Evolutionary conservation across 2,888 invertebrate genomes (phyloP).

Genomic region (Chymomyza fuscimana): DNA sequence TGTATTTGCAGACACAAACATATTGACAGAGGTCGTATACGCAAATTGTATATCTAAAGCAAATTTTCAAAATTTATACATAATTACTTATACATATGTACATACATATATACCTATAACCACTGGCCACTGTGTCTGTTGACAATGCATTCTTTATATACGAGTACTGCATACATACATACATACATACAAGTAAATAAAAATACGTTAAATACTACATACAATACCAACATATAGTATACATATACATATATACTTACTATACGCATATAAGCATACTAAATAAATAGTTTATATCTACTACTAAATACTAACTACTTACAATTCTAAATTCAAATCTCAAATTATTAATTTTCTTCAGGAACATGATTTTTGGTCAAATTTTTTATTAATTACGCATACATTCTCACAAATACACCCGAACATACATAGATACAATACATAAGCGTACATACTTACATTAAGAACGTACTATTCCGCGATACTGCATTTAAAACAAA

Average conservation of each 20-base stretch:
- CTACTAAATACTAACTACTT: constrained; percentile 11
- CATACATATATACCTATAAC: constrained; percentile 17
- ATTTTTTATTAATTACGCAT: constrained; percentile 23
- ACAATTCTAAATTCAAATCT: constrained; percentile 22
- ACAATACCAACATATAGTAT: constrained; percentile 32
- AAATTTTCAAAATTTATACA: background rate
- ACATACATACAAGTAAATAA: constrained; percentile 13
- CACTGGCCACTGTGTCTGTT: constrained; percentile 37
- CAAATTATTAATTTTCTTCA: constrained; percentile 27
- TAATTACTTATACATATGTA: background rate
- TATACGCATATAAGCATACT: constrained; percentile 8
- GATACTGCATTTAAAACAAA: constrained; percentile 19
- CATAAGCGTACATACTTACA: no score
- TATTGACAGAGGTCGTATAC: constrained; percentile 36
- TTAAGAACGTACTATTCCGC: no score
- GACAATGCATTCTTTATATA: constrained; percentile 24
- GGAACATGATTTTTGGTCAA: constrained; percentile 14
- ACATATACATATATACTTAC: constrained; percentile 25
- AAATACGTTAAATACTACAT: constrained; percentile 11
- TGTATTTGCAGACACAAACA: constrained; percentile 16
- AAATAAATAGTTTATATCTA: constrained; percentile 5
- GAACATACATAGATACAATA: no score
- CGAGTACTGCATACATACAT: constrained; percentile 19
- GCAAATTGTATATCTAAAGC: constrained; percentile 37
- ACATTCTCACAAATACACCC: constrained; percentile 25